These are phyloP conservation scores for Ptychobarbus kaznakovi DNA, from an alignment of 2,797 vertebrate species.

Conservation along the genomic window DNA sequence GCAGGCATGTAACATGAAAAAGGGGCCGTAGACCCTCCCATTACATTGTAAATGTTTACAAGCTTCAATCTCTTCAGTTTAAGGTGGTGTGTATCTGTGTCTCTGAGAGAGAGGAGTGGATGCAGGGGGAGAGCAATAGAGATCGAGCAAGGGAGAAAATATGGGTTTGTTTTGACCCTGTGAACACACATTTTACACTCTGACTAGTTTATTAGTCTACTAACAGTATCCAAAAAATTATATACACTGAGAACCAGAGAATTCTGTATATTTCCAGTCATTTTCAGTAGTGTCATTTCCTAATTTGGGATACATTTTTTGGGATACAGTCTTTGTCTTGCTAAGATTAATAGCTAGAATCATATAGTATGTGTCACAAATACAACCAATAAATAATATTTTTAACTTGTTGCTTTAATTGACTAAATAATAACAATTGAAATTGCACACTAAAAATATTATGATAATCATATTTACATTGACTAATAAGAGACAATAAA, in stretches of 20 bases:
- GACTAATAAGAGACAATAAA: too few relatives aligned
- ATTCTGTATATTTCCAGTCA: not conserved
- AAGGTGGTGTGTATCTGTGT: constrained; percentile 15
- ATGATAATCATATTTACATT: too few relatives aligned
- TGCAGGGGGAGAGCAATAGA: not conserved
- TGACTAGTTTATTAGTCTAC: not conserved
- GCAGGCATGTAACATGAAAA: constrained; percentile 50
- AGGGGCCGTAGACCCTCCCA: constrained; percentile 36
- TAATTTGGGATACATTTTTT: not conserved
- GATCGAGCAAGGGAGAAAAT: not conserved
- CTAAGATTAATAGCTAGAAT: not conserved
- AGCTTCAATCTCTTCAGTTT: constrained; percentile 25
- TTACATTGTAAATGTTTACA: constrained; percentile 51
- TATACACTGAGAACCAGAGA: not conserved
- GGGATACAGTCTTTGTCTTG: not conserved
- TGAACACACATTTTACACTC: not conserved
- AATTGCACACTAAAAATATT: too few relatives aligned
- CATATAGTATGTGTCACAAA: not conserved
- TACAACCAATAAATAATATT: not conserved
- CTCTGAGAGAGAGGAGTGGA: not conserved
- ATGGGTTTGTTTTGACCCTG: not conserved
- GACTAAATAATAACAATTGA: too few relatives aligned
- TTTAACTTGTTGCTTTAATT: too few relatives aligned
- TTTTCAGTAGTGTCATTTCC: not conserved
- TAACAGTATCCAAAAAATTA: not conserved